These are phyloP conservation scores for Etheostoma nigrum DNA, from an alignment of 2,797 vertebrate genomes.

Conservation along the genomic window DNA sequence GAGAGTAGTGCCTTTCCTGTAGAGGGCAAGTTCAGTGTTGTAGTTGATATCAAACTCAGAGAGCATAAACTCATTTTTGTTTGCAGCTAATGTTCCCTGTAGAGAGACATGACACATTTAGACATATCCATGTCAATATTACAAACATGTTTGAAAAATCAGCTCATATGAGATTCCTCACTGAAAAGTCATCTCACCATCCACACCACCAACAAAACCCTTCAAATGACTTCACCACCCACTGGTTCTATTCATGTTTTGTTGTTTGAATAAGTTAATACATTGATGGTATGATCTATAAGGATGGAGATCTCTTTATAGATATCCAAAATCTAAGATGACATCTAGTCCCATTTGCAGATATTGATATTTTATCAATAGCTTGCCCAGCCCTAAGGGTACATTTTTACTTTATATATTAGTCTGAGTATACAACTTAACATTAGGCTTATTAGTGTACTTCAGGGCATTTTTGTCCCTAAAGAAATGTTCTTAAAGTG, in stretches of 20 bases:
- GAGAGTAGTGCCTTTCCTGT: slow-evolving; percentile 92
- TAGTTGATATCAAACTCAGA: slow-evolving; percentile 97
- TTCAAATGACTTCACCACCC: neutral
- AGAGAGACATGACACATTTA: neutral
- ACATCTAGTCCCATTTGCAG: too few relatives aligned
- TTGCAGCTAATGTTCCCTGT: slow-evolving; percentile 93
- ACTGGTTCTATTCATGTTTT: neutral
- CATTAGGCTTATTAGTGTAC: too few relatives aligned
- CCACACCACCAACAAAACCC: neutral
- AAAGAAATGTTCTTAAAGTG: neutral
- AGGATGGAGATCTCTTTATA: neutral
- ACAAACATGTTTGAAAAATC: neutral
- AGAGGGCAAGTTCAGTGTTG: slow-evolving; percentile 90
- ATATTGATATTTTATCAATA: too few relatives aligned
- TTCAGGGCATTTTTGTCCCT: neutral
- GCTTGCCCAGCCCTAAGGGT: too few relatives aligned
- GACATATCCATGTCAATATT: neutral
- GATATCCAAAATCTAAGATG: too few relatives aligned
- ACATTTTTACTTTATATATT: too few relatives aligned
- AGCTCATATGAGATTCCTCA: neutral
- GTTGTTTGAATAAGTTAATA: neutral
- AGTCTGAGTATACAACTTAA: too few relatives aligned
- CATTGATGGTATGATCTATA: neutral
- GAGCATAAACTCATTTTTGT: slow-evolving; percentile 98
- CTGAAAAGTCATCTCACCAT: neutral